Percentiles rank a stretch among this genome's conserved stretches.
These are phyloP conservation scores for Apocrypta bakeri DNA, from an alignment of 1,140 invertebrate species.

Conservation along the genomic window DNA sequence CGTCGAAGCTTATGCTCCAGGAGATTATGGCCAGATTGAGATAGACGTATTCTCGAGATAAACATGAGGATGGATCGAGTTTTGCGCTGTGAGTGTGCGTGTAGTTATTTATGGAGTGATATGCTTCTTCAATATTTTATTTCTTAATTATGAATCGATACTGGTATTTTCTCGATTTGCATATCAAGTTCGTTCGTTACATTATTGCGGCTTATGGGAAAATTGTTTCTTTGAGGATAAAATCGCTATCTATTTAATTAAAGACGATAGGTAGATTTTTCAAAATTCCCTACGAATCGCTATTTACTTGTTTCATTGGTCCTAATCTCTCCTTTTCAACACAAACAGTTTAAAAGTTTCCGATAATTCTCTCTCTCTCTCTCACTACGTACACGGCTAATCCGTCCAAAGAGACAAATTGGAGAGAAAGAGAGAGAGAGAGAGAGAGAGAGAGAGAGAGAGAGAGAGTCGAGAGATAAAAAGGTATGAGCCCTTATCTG, in stretches of 20 bases:
- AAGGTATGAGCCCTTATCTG: conserved; percentile 36
- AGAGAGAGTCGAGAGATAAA: conserved; percentile 15
- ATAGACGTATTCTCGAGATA: conserved; percentile 31
- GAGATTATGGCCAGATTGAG: conserved; percentile 22
- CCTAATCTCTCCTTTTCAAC: conserved; percentile 7
- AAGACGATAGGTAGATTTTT: not conserved
- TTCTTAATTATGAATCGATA: conserved; percentile 24
- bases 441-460: no score
- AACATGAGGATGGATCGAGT: not conserved
- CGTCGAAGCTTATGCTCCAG: conserved; percentile 17
- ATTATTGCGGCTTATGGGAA: not conserved
- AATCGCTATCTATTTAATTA: not conserved
- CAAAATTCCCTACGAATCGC: not conserved
- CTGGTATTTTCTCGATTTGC: not conserved
- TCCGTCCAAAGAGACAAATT: conserved; percentile 37
- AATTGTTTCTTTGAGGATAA: not conserved
- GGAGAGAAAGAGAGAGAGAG: no score
- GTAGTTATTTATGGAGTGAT: not conserved
- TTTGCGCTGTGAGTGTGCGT: not conserved
- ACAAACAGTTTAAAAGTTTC: conserved; percentile 29
- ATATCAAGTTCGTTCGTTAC: conserved; percentile 23
- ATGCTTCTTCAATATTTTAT: not conserved
- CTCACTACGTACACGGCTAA: conserved; percentile 13
- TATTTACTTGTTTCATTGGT: conserved; percentile 16
- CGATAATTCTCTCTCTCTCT: not conserved